These are phyloP conservation scores for Lucifuga dentata DNA, from an alignment of 2,113 vertebrate species.

Conservation along the genomic window DNA sequence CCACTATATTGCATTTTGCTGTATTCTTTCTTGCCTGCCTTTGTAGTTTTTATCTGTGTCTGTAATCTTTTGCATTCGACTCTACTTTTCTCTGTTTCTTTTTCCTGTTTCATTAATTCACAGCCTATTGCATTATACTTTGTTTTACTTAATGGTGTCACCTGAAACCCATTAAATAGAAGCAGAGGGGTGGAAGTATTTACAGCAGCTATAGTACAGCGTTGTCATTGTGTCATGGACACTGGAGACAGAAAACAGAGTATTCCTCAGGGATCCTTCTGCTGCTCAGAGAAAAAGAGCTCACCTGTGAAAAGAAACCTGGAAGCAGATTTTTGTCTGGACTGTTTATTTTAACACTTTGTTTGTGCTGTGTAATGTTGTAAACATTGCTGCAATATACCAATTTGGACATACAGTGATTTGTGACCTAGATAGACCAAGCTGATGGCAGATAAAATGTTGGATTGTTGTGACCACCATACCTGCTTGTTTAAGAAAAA, in stretches of 20 bases:
- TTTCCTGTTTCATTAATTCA: no score
- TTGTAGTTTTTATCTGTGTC: no score
- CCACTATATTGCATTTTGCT: no score
- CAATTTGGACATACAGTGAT: no score
- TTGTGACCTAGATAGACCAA: no score
- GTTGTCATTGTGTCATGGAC: background rate
- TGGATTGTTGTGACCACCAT: background rate
- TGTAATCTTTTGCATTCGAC: no score
- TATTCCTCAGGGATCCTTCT: conserved; percentile 16
- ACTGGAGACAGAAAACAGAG: conserved; percentile 40
- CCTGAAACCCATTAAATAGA: no score
- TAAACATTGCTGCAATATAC: no score
- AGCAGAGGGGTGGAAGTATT: background rate
- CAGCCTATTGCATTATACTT: no score
- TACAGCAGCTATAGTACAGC: background rate
- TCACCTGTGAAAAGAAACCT: background rate
- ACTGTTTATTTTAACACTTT: conserved; percentile 5
- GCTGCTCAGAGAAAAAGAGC: conserved; percentile 13
- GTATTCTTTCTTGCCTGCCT: no score
- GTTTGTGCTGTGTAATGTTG: no score
- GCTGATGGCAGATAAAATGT: no score
- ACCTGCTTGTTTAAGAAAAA: background rate
- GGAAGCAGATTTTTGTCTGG: background rate
- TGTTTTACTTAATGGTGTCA: background rate
- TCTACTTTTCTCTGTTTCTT: background rate